Conservation (phyloP, 2,888 invertebrate genomes). For the Eumerus sabulonum region DNA sequence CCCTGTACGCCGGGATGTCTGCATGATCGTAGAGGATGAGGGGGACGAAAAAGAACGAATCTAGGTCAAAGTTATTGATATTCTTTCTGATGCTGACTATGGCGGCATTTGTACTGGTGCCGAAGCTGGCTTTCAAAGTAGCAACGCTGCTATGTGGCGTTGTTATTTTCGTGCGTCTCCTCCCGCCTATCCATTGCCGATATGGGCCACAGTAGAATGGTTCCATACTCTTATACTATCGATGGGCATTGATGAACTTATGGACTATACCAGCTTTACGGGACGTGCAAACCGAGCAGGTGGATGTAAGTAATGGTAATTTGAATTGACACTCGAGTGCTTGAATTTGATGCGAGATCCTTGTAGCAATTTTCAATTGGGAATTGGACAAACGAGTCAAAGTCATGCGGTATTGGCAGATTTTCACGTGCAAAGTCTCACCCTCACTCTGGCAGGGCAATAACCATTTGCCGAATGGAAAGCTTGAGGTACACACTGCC, state of each 20-base stretch:
- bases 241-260: slow-evolving; percentile 52
- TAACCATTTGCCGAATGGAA: no score
- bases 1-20: neutral
- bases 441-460: no score
- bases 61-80: slow-evolving; percentile 67
- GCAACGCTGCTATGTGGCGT: slow-evolving; percentile 22
- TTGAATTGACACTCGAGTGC: slow-evolving; percentile 49
- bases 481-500: no score
- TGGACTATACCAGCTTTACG: slow-evolving; percentile 27
- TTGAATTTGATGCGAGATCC: slow-evolving; percentile 43
- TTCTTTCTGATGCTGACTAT: slow-evolving; percentile 37
- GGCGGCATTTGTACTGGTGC: neutral
- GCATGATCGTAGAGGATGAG: slow-evolving; percentile 16
- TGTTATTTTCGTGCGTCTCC: slow-evolving; percentile 61
- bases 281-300: neutral
- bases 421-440: no score
- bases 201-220: slow-evolving; percentile 40
- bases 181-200: slow-evolving; percentile 3
- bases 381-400: slow-evolving; percentile 12
- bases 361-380: slow-evolving; percentile 46
- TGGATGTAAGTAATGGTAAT: slow-evolving; percentile 44
- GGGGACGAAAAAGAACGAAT: slow-evolving; percentile 20
- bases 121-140: slow-evolving; percentile 5
- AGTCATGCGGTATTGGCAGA: no score
- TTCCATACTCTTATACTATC: slow-evolving; percentile 39